A percentile compares a stretch with the other conserved stretches of the same genome.
These are phyloP conservation scores for Phrixothrix hirtus DNA, from an alignment of 2,888 invertebrate genomes.

Conservation along the genomic window DNA sequence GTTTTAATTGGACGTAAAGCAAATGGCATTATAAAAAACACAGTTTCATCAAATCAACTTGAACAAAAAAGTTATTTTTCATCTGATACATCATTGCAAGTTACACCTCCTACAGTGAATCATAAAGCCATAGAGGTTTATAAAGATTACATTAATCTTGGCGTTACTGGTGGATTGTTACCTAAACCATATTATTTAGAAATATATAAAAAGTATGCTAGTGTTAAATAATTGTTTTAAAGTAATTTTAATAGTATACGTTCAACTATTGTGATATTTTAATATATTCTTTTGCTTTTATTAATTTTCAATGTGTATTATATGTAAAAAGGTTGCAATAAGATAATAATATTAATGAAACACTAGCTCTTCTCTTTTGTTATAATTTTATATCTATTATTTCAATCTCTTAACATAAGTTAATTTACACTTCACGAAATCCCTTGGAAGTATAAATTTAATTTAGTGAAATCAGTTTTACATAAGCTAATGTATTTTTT, in stretches of 20 bases:
- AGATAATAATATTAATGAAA: not conserved
- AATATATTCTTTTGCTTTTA: not conserved
- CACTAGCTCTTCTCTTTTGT: not conserved
- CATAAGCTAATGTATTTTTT: too few species aligned
- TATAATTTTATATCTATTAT: too few species aligned
- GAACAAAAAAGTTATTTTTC: slow-evolving; percentile 68
- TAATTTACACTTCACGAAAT: too few species aligned
- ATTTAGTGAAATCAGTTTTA: too few species aligned
- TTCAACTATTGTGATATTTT: not conserved
- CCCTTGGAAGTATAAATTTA: too few species aligned
- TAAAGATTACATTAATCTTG: slow-evolving; percentile 65
- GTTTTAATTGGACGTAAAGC: slow-evolving; percentile 69
- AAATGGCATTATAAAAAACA: slow-evolving; percentile 57
- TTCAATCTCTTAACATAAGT: too few species aligned
- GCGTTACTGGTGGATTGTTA: slow-evolving; percentile 59
- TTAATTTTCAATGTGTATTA: not conserved
- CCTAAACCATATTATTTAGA: slow-evolving; percentile 56
- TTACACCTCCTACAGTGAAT: slow-evolving; percentile 69
- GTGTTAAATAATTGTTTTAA: slow-evolving; percentile 43
- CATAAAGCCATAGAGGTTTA: slow-evolving; percentile 69
- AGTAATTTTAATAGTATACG: too few species aligned
- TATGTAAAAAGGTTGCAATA: not conserved
- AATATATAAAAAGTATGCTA: slow-evolving; percentile 57
- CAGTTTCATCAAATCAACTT: slow-evolving; percentile 59
- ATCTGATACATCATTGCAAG: slow-evolving; percentile 65